Conservation (phyloP, 2,113 vertebrate genomes). For the Irena cyanogastra region DNA sequence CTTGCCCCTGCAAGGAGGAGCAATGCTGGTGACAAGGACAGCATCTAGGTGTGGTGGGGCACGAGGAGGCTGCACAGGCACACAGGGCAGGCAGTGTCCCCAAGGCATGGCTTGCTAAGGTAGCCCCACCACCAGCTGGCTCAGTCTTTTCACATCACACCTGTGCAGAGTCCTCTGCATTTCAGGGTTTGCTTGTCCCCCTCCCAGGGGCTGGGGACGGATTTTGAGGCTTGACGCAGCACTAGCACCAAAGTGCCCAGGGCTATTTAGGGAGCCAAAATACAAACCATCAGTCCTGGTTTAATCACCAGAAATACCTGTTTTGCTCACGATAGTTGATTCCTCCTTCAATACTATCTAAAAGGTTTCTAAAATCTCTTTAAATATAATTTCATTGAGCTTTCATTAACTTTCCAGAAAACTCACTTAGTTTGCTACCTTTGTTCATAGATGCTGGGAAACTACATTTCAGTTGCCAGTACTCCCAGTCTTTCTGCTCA, state of each 20-base stretch:
- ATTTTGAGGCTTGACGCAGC: background rate
- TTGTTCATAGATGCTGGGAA: background rate
- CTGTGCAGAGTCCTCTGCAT: background rate
- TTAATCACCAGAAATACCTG: background rate
- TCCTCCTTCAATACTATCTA: background rate
- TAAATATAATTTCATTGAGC: background rate
- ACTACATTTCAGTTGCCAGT: background rate
- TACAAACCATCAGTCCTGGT: background rate
- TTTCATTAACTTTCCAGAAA: background rate
- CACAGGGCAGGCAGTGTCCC: background rate
- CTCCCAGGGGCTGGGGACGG: rapidly evolving
- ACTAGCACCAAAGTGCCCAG: background rate
- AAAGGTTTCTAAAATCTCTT: background rate
- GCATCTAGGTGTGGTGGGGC: background rate
- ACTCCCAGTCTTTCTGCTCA: background rate
- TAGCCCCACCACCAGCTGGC: background rate
- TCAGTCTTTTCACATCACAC: background rate
- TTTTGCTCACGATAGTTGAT: background rate
- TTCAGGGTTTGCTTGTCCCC: background rate
- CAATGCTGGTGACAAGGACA: background rate
- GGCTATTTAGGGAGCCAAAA: background rate
- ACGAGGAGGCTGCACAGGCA: background rate
- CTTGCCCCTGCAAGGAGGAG: background rate
- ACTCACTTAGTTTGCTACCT: background rate
- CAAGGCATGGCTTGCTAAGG: background rate